Conservation (phyloP, 2,888 invertebrate genomes). For the Sphecodes monilicornis region DNA sequence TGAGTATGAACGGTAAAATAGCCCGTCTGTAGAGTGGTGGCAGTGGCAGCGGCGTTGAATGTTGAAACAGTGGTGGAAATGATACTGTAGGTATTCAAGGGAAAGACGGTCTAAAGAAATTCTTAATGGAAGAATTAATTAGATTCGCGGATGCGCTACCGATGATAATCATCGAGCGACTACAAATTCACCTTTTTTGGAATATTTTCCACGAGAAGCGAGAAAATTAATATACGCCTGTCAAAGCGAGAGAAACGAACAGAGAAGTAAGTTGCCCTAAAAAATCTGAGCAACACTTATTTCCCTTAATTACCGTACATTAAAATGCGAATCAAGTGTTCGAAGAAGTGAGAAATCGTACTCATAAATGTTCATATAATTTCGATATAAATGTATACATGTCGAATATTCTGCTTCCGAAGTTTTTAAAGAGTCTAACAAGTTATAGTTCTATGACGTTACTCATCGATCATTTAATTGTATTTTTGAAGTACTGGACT, state of each 20-base stretch:
- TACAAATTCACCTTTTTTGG: slow-evolving; percentile 58
- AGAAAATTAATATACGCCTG: slow-evolving; percentile 17
- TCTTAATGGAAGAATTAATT: slow-evolving; percentile 65
- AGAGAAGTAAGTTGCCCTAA: slow-evolving; percentile 50
- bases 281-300: slow-evolving; percentile 35
- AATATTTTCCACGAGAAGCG: slow-evolving; percentile 17
- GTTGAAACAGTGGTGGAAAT: slow-evolving; percentile 34
- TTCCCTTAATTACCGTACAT: slow-evolving; percentile 25
- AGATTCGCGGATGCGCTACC: slow-evolving; percentile 47
- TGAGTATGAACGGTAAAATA: slow-evolving; percentile 25
- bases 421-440: slow-evolving; percentile 39
- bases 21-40: slow-evolving; percentile 17
- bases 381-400: slow-evolving; percentile 24
- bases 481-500: slow-evolving; percentile 52
- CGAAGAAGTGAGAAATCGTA: slow-evolving; percentile 19
- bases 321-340: slow-evolving; percentile 33
- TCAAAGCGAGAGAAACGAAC: slow-evolving; percentile 28
- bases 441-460: slow-evolving; percentile 49
- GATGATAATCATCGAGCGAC: slow-evolving; percentile 56
- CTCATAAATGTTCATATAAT: slow-evolving; percentile 21
- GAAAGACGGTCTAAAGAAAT: slow-evolving; percentile 47
- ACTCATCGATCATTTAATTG: slow-evolving; percentile 43
- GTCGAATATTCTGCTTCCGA: slow-evolving; percentile 27
- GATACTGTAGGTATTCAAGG: slow-evolving; percentile 39
- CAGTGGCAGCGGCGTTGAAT: slow-evolving; percentile 28